Evolutionary conservation across 2,113 vertebrate genomes (phyloP).

Genomic region (Turnix velox): DNA sequence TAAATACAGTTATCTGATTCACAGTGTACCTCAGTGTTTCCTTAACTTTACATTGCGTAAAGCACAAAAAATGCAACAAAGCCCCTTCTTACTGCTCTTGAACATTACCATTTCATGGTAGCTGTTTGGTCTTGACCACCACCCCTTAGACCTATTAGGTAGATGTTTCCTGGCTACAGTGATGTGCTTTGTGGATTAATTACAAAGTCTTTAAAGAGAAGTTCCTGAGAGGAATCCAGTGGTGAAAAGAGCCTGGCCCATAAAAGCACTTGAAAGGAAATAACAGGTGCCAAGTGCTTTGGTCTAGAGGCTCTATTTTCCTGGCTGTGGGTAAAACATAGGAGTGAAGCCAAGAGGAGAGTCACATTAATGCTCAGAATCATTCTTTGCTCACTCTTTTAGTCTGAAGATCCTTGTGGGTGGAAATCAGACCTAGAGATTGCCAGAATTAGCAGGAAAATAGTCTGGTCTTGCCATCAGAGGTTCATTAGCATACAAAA

Average conservation of each 20-base stretch:
- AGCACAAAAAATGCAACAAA: not conserved
- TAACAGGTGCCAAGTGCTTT: slow-evolving; percentile 54
- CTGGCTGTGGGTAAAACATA: slow-evolving; percentile 18
- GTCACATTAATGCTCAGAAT: not conserved
- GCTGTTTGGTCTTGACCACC: not conserved
- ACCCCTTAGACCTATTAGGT: not conserved
- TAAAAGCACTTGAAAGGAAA: slow-evolving; percentile 61
- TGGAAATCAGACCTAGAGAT: slow-evolving; percentile 35
- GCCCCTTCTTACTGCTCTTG: not conserved
- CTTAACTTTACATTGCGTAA: not conserved
- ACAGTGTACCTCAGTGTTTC: not conserved
- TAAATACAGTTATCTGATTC: not conserved
- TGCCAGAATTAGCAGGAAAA: slow-evolving; percentile 28
- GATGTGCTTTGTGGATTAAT: slow-evolving; percentile 27
- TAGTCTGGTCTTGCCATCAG: slow-evolving; percentile 9
- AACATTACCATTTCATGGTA: not conserved
- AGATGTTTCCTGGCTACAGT: not conserved
- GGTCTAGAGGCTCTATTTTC: slow-evolving; percentile 55
- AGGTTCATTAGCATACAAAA: slow-evolving; percentile 57
- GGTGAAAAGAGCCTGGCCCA: slow-evolving; percentile 39
- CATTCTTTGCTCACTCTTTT: not conserved
- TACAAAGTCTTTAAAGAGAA: slow-evolving; percentile 47
- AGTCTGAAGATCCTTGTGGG: slow-evolving; percentile 13
- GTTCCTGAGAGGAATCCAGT: slow-evolving; percentile 20
- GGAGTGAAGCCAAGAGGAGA: slow-evolving; percentile 13